Evolutionary conservation across 1,140 invertebrate genomes (phyloP), one percentile per base, ranked within the genome.

Genomic region (Plutomurus gul): DNA sequence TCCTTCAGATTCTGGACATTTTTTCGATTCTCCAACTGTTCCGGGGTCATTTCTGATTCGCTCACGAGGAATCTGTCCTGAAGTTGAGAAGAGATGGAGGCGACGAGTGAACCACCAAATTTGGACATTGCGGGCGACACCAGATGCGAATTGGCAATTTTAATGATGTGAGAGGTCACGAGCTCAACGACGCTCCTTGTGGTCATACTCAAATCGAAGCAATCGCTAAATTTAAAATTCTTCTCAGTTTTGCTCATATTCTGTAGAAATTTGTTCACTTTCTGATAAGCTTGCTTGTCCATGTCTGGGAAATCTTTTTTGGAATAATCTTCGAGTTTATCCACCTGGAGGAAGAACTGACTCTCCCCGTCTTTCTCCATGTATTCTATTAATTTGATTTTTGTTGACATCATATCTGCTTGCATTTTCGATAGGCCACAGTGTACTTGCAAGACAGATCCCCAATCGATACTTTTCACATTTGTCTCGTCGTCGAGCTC

Each of bases 41-140:
- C 72, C 20, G n/a, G 13, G 7, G 72, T 46, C 1, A 18, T 4
- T 8, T 74, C 37, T 20, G 16, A 6, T 1, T 11, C 5, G 43
- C 36, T 40, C 1, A 77, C 76, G n/a, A 77, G 4, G 27, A 65
- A 77, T 13, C 40, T 60, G 1, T 40, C 37, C 18, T 77, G 76
- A 16, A 43, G 22, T 8, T 43, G 20, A n/a, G 18, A 10, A 16
- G 76, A 77, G 1, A 77, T 4, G 11, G 5, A 40, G 3, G 76
- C 20, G 16, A 77, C 76, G 22, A 10, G n/a, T 18, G 22, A 46
- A 7, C 76, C 76, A 4, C 33, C 76, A 6, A 47, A 4, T 5
- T 18, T n/a, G 0, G 56, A 22, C n/a, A 33, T 30, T 1, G 70
- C 56, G 18, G 76, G 76, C 10, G 76, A n/a, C 13, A 36, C 33